A percentile compares a stretch with the other conserved stretches of the same genome.
Evolutionary conservation across 2,113 vertebrate species (phyloP).

Genomic region (Colius striatus): DNA sequence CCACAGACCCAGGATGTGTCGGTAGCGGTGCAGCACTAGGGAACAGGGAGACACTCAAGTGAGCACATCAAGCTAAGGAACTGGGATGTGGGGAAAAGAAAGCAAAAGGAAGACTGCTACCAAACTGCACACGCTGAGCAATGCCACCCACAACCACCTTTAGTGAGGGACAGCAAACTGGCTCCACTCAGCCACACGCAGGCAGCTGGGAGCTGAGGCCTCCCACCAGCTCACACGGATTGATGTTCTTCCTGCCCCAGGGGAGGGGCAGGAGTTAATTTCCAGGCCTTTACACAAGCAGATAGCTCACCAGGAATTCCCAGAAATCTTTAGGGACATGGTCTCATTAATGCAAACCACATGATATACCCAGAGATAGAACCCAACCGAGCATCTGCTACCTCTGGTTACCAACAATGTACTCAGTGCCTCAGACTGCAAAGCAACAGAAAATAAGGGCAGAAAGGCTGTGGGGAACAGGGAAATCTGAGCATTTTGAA

Average conservation of each 20-base stretch:
- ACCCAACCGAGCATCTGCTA: background rate
- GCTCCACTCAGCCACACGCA: background rate
- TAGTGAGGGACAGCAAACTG: background rate
- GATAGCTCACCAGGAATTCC: background rate
- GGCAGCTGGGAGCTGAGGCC: background rate
- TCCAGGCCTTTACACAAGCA: background rate
- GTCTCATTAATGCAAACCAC: background rate
- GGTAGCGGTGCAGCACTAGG: constrained; percentile 92
- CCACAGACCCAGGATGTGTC: constrained; percentile 96
- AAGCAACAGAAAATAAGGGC: constrained; percentile 10
- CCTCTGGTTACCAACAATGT: background rate
- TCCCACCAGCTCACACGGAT: background rate
- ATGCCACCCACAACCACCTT: background rate
- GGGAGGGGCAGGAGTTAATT: background rate
- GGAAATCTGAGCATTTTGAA: background rate
- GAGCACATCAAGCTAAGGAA: background rate
- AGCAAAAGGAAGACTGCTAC: background rate
- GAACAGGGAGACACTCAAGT: constrained; percentile 39
- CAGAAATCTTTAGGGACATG: background rate
- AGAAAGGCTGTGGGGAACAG: background rate
- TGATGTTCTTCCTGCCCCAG: background rate
- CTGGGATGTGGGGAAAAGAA: background rate
- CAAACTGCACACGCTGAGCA: background rate
- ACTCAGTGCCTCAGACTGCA: background rate
- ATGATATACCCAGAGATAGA: background rate